phyloP scores from a whole-genome alignment of 2,888 invertebrate genomes.

The Synergus umbraculus region DNA sequence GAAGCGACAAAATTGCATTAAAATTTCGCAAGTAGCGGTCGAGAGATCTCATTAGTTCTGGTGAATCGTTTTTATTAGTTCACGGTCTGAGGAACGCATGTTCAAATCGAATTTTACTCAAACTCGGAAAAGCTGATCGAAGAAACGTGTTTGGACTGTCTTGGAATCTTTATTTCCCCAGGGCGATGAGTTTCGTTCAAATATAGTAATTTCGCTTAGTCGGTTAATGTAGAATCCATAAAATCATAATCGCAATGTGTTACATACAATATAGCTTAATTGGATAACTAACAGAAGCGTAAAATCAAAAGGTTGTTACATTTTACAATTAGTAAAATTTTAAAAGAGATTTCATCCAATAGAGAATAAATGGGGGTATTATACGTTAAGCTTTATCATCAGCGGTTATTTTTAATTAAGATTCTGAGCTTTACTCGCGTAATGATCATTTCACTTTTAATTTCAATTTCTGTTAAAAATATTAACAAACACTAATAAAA shows the following conservation, averaged over 20 bases:
- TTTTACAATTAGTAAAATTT: neutral
- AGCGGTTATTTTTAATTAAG: no score
- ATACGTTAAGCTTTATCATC: no score
- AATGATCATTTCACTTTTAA: no score
- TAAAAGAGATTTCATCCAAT: no score
- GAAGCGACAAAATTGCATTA: neutral
- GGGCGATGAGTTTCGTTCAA: conserved; percentile 19
- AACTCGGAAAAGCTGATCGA: conserved; percentile 24
- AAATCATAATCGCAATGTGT: neutral
- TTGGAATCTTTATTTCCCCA: conserved; percentile 26
- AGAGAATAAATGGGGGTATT: no score
- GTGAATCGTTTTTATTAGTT: conserved; percentile 24
- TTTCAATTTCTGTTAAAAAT: no score
- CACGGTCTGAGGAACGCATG: conserved; percentile 11
- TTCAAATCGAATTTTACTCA: conserved; percentile 18
- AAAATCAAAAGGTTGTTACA: neutral
- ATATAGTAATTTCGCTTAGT: conserved; percentile 26
- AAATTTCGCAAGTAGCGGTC: neutral
- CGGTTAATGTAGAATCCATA: conserved; percentile 1
- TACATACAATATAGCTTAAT: neutral
- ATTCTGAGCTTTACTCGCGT: no score
- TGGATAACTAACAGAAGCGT: neutral
- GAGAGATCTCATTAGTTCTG: neutral
- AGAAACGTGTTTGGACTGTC: conserved; percentile 26
- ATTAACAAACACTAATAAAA: no score